These are phyloP conservation scores for Lasioglossum figueresi DNA, from an alignment of 2,888 invertebrate genomes.

Conservation along the genomic window DNA sequence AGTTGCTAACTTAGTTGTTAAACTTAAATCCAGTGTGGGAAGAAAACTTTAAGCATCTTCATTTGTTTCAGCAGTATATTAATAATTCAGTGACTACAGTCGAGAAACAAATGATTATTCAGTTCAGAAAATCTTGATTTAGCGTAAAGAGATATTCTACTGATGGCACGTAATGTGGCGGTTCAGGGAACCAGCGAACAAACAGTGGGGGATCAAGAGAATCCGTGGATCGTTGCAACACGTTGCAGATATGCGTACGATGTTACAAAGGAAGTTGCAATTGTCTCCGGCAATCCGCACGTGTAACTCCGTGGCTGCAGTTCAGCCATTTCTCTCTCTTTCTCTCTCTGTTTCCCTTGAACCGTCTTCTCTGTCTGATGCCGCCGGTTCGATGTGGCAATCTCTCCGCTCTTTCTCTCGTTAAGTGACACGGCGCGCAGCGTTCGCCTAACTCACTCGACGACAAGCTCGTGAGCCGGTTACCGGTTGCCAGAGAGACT, in stretches of 20 bases:
- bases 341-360: no score
- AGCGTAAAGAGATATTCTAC: no score
- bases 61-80: no score
- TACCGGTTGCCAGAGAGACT: conserved; percentile 61
- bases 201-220: conserved; percentile 57
- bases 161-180: no score
- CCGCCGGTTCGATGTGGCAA: conserved; percentile 33
- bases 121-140: no score
- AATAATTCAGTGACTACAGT: no score
- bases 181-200: neutral
- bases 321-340: conserved; percentile 10
- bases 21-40: no score
- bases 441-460: conserved; percentile 35
- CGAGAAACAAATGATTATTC: no score
- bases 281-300: conserved; percentile 73
- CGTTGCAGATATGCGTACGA: conserved; percentile 54
- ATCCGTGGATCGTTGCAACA: conserved; percentile 65
- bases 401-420: conserved; percentile 45
- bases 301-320: conserved; percentile 52
- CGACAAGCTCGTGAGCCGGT: conserved; percentile 39
- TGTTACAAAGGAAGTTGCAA: conserved; percentile 76
- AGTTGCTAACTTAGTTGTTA: no score
- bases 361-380: no score
- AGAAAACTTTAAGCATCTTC: no score
- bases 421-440: conserved; percentile 21